Base-by-base conservation (phyloP, 2,113 vertebrate species). In the Psephotus haematonotus region DNA sequence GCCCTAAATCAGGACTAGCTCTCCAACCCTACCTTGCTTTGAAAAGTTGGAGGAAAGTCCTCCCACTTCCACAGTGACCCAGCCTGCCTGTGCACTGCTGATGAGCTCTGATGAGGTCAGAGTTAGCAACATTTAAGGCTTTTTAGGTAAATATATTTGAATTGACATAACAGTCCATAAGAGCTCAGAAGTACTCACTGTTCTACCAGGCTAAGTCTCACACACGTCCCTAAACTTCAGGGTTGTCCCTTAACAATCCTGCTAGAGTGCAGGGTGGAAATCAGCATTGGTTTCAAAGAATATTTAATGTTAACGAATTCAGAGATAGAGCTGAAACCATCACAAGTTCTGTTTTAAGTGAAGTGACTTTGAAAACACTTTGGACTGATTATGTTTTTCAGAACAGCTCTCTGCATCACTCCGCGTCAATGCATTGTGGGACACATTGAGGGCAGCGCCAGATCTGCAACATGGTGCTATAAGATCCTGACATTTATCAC, bases 321-420 rank as follows among this genome's bases (percentile, higher is more conserved):
- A 89, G 82, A 95, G 55, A 43, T 4, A 60, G 86, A 76, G 69
- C 35, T 65, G 43, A 91, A 93, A 46, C 33, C 10, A 0, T 27
- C 2, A 6, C 79, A 87, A 62, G 78, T 31, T 84, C 57, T 35
- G 47, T 60, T 75, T 18, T 31, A 55, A 78, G 94, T 8, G 50
- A 90, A 47, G 35, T 80, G 93, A 80, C 87, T 96, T 86, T 94
- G 90, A 93, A 84, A 86, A 52, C 52, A 37, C 85, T 96, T 93
- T 53, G 75, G 88, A 20, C 68, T 64, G 82, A n/a, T 25, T 24
- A 31, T 3, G 13, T 47, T 94, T 64, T 84, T 82, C 63, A 78
- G 67, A 88, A 69, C 55, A 68, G 67, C 1, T 7, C 71, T 74
- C 82, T 94, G 92, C 87, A 92, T 78, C 93, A 37, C 79, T 77